Evolutionary conservation across 1,140 invertebrate species (phyloP), one percentile per base, ranked within the genome.

Genomic region (Antheraea mylitta): DNA sequence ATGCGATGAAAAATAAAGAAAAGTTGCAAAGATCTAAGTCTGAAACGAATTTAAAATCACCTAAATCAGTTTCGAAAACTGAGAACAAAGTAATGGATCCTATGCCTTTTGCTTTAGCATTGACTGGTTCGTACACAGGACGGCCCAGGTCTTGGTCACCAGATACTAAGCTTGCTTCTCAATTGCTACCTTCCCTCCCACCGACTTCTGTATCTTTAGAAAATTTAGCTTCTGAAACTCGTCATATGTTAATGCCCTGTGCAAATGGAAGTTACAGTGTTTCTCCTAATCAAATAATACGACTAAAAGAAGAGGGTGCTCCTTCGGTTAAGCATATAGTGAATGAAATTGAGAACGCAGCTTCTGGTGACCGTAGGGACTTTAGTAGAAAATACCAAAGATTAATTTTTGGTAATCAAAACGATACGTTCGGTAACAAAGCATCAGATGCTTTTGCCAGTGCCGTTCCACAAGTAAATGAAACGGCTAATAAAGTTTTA

Each of bases 1-100:
- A 97, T 87, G 98, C 98, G 0, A 99, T 98, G 97, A 98, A 97
- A 85, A 98, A 99, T 81, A 96, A 97, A 79, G 97, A 98, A 83
- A 98, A 97, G 85, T 91, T 97, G 69, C 96, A 98, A 79, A 94
- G 97, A 67, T 98, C 97, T 58, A 98, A 98, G 92, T 98, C 98
- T 67, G 97, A 98, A 87, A 98, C 97, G 18, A 98, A 98, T 90
- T 87, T 98, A 11, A 97, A 97, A 85, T 95, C 95, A 19, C 95
- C 95, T 1, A 95, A 94, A 36, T 83, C 91, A 53, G 80, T 86
- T 60, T 93, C 86, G 16, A 92, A 92, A 85, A 82, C 79, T 37
- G 89, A 93, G 70, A 89, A 77, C 45, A 93, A 92, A 73, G 83
- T 81, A 68, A 93, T 92, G 81, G 94, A 94, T 70, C 93, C 45